These are phyloP conservation scores for Adelges cooleyi DNA, from an alignment of 1,140 invertebrate species.

Conservation along the genomic window DNA sequence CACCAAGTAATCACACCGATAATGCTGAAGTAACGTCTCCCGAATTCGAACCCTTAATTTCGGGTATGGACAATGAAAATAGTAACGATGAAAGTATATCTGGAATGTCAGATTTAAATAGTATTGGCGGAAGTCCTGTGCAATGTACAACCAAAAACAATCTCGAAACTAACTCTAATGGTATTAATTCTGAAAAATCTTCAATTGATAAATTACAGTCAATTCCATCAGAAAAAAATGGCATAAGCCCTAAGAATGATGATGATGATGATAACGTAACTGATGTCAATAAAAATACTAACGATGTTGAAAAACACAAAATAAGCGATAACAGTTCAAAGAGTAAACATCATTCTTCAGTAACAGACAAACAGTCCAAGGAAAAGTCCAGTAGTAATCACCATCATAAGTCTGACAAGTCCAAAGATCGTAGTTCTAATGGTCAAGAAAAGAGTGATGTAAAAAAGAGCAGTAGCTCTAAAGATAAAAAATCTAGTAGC, in stretches of 20 bases:
- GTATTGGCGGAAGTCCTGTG: not conserved
- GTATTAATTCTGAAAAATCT: not conserved
- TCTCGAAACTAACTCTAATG: not conserved
- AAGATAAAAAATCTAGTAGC: constrained; percentile 2
- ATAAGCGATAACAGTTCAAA: not conserved
- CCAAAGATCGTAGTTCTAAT: not conserved
- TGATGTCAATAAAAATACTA: not conserved
- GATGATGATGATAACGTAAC: not conserved
- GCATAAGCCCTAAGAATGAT: not conserved
- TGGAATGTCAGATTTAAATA: constrained; percentile 1
- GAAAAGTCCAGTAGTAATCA: not conserved
- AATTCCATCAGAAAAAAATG: not conserved
- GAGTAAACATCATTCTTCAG: not conserved
- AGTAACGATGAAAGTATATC: constrained; percentile 6
- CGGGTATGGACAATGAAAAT: not conserved
- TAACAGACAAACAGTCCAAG: not conserved
- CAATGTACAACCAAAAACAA: not conserved
- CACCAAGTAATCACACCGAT: not conserved
- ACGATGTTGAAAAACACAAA: not conserved
- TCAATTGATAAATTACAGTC: not conserved
- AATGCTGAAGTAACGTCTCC: not conserved
- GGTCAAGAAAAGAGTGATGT: not conserved
- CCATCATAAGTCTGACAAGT: not conserved
- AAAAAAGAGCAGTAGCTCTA: not conserved
- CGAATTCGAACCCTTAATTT: constrained; percentile 8